Conservation (phyloP, 2,888 invertebrate species). For the Apodemia zela region DNA sequence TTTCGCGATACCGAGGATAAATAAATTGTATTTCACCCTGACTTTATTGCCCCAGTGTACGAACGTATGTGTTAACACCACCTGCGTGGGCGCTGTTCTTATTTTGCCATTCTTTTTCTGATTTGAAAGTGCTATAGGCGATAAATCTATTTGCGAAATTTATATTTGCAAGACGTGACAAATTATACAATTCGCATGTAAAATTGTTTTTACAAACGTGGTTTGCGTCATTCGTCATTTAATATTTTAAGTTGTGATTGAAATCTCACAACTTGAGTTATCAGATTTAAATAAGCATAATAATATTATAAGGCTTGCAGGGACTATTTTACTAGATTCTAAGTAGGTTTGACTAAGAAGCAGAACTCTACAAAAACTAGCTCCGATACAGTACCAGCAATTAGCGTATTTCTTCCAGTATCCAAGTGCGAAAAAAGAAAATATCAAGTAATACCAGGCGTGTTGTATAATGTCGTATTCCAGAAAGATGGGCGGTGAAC, state of each 20-base stretch:
- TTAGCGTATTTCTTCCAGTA: no score
- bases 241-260: not conserved
- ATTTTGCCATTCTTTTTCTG: slow-evolving; percentile 6
- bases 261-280: not conserved
- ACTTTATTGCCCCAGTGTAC: slow-evolving; percentile 5
- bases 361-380: no score
- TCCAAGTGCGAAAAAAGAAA: no score
- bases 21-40: slow-evolving; percentile 13
- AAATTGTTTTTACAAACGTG: not conserved
- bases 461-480: no score
- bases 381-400: no score
- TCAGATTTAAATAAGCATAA: not conserved
- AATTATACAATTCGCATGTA: not conserved
- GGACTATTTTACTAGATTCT: no score
- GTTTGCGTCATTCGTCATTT: not conserved
- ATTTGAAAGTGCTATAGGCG: not conserved
- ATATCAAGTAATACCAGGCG: no score
- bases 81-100: not conserved
- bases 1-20: slow-evolving; percentile 2
- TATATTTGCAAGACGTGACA: slow-evolving; percentile 1
- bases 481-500: no score
- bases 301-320: no score
- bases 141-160: slow-evolving; percentile 13
- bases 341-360: no score
- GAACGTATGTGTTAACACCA: slow-evolving; percentile 11